These are phyloP conservation scores for Cetoscarus ocellatus DNA, from an alignment of 2,797 vertebrate species.

Conservation along the genomic window DNA sequence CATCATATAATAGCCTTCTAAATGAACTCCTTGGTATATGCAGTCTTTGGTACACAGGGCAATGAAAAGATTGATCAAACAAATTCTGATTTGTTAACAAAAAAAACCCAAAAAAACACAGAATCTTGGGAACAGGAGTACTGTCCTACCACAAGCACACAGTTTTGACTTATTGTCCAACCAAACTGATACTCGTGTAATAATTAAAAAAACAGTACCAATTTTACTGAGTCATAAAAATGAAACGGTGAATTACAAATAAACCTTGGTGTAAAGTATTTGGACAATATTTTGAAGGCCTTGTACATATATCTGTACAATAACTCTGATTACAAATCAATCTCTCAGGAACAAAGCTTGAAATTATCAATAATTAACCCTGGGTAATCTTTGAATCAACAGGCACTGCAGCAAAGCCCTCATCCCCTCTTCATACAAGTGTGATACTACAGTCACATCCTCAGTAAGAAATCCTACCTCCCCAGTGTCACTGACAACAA, in stretches of 20 bases:
- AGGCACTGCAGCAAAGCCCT: conserved; percentile 29
- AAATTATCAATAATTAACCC: conserved; percentile 38
- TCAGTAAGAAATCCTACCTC: conserved; percentile 57
- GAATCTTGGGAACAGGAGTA: too few species aligned
- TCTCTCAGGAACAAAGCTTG: conserved; percentile 29
- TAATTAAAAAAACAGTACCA: too few species aligned
- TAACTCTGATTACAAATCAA: conserved; percentile 8
- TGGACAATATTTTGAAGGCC: neutral
- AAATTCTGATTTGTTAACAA: too few species aligned
- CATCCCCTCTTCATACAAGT: conserved; percentile 18
- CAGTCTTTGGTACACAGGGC: too few species aligned
- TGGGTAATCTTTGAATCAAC: conserved; percentile 46
- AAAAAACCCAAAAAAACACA: too few species aligned
- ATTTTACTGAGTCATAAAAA: conserved; percentile 4
- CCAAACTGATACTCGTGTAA: too few species aligned
- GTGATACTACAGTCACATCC: conserved; percentile 34
- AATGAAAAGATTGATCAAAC: too few species aligned
- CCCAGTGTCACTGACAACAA: conserved; percentile 55
- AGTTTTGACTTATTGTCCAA: too few species aligned
- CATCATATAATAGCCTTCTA: too few species aligned
- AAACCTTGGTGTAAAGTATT: neutral
- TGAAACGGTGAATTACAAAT: neutral
- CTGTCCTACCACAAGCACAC: too few species aligned
- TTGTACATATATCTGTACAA: conserved; percentile 5
- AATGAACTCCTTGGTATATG: too few species aligned